Conservation (phyloP, 2,888 invertebrate genomes). For the Ernsta delagoae region DNA sequence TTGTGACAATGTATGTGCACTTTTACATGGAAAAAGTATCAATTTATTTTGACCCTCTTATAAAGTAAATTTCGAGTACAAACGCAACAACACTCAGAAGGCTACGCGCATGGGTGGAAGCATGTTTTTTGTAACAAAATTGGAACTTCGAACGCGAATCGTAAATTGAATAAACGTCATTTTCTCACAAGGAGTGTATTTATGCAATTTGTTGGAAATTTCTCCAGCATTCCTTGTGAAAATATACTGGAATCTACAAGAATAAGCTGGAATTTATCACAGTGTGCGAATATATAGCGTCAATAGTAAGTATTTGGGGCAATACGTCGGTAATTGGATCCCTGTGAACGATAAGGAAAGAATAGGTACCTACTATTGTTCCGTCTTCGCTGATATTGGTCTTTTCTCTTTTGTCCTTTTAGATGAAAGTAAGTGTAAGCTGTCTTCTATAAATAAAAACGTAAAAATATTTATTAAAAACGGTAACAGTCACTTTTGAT, state of each 20-base stretch:
- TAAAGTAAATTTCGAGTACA: slow-evolving; percentile 5
- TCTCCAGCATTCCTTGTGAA: slow-evolving; percentile 26
- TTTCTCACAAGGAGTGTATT: slow-evolving; percentile 34
- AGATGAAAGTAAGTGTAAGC: neutral
- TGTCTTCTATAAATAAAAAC: too few species aligned
- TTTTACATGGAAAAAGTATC: too few species aligned
- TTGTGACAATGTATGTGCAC: too few species aligned
- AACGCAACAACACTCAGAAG: slow-evolving; percentile 7
- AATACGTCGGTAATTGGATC: slow-evolving; percentile 16
- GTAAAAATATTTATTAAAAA: too few species aligned
- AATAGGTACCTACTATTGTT: neutral
- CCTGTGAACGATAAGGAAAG: slow-evolving; percentile 3
- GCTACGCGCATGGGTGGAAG: neutral
- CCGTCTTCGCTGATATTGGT: neutral
- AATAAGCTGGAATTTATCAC: slow-evolving; percentile 9
- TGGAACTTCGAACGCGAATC: slow-evolving; percentile 32
- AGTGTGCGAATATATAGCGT: neutral
- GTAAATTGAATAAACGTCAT: slow-evolving; percentile 47
- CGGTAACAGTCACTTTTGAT: too few species aligned
- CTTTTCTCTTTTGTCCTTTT: neutral
- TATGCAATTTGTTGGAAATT: slow-evolving; percentile 35
- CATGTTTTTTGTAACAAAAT: slow-evolving; percentile 30
- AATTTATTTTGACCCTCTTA: neutral
- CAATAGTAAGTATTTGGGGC: neutral
- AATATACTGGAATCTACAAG: slow-evolving; percentile 8